Percentiles rank a stretch among this genome's conserved stretches.
These are phyloP conservation scores for Acleris holmiana DNA, from an alignment of 2,888 invertebrate genomes.

Conservation along the genomic window DNA sequence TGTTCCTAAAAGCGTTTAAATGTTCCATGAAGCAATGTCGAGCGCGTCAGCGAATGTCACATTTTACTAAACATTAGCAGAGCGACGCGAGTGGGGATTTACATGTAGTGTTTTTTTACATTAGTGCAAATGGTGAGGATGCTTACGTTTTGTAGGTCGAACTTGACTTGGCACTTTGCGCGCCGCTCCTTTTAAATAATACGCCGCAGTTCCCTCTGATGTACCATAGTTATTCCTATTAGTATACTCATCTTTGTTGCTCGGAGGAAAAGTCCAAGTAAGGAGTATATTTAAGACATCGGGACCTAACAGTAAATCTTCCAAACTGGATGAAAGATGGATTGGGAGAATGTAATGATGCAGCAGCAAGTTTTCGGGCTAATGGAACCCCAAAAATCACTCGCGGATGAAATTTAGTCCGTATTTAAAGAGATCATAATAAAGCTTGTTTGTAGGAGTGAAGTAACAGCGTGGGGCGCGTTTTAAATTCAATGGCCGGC, in stretches of 20 bases:
- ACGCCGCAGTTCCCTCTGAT: conserved; percentile 12
- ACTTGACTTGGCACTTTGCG: conserved; percentile 34
- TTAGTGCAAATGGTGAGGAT: conserved; percentile 26
- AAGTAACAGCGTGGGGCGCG: conserved; percentile 37
- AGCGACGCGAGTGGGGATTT: conserved; percentile 22
- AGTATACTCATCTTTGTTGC: conserved; percentile 10
- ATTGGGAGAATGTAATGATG: not conserved
- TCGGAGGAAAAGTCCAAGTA: not conserved
- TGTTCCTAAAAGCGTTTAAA: conserved; percentile 41
- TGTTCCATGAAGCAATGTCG: conserved; percentile 33
- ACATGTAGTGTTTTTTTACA: conserved; percentile 28
- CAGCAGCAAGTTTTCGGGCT: not conserved
- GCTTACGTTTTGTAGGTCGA: conserved; percentile 29
- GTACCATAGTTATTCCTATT: conserved; percentile 16
- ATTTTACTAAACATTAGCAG: conserved; percentile 31
- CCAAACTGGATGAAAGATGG: not conserved
- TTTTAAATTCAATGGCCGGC: conserved; percentile 42
- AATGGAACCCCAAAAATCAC: conserved; percentile 19
- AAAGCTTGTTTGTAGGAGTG: conserved; percentile 30
- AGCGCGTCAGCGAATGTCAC: conserved; percentile 19
- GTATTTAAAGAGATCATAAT: conserved; percentile 36
- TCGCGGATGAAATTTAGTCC: conserved; percentile 23
- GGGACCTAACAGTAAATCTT: not conserved
- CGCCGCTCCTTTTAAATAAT: conserved; percentile 24
- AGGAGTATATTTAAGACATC: conserved; percentile 1